Conservation (phyloP, 2,888 invertebrate species). For the Itoplectis maculator region DNA sequence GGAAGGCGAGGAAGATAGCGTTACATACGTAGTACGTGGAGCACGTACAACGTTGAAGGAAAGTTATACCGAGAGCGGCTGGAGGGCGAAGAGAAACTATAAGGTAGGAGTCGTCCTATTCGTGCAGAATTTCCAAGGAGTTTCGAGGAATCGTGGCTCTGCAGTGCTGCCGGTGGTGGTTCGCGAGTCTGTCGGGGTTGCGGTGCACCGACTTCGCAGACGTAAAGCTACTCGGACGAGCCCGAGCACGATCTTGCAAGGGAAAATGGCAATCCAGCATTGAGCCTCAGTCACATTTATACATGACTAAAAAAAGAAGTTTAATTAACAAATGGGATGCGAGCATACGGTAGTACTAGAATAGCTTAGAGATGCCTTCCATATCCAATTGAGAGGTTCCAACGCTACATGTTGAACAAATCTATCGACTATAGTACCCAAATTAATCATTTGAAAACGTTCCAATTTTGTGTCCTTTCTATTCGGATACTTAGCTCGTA, state of each 20-base stretch:
- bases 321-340: too few species aligned
- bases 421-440: too few species aligned
- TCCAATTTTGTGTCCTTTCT: too few species aligned
- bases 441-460: too few species aligned
- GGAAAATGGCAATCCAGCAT: slow-evolving; percentile 20
- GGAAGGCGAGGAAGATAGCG: slow-evolving; percentile 19
- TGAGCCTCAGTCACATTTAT: slow-evolving; percentile 40
- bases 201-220: slow-evolving; percentile 49
- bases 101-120: slow-evolving; percentile 68
- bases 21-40: slow-evolving; percentile 67
- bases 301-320: neutral
- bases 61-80: slow-evolving; percentile 74
- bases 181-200: slow-evolving; percentile 48
- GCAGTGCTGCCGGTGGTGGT: slow-evolving; percentile 44
- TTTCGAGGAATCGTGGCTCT: slow-evolving; percentile 67
- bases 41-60: slow-evolving; percentile 78
- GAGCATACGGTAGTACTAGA: too few species aligned
- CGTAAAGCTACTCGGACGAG: slow-evolving; percentile 23
- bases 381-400: too few species aligned
- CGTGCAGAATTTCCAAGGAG: slow-evolving; percentile 74
- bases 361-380: too few species aligned
- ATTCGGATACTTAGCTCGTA: too few species aligned
- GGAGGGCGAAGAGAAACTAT: slow-evolving; percentile 62
- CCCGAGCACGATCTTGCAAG: slow-evolving; percentile 33
- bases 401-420: too few species aligned